Evolutionary conservation across 2,113 vertebrate genomes (phyloP).

Genomic region (Craseonycteris thonglongyai): DNA sequence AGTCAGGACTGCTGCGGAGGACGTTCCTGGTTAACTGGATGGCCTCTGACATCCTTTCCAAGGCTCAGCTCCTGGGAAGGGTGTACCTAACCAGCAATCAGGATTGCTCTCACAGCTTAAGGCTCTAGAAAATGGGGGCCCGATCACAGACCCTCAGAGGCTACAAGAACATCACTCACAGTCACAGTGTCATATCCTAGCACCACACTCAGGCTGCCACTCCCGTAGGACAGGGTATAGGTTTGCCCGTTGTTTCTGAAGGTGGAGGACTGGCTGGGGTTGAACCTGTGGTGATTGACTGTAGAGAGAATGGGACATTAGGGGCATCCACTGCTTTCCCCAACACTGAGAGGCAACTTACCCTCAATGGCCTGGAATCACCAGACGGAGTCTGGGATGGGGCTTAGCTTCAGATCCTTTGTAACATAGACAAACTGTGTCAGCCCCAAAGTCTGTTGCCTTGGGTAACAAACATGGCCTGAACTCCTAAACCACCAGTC

Average conservation of each 20-base stretch:
- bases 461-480: not conserved
- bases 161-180: conserved; percentile 57
- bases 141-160: not conserved
- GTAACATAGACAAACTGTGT: not conserved
- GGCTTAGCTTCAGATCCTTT: not conserved
- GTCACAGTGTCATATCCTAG: conserved; percentile 75
- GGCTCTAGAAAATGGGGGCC: not conserved
- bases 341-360: not conserved
- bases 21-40: not conserved
- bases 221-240: conserved; percentile 71
- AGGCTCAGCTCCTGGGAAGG: not conserved
- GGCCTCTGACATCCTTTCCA: not conserved
- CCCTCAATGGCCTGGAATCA: not conserved
- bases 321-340: not conserved
- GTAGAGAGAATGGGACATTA: not conserved
- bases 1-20: not conserved
- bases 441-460: not conserved
- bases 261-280: conserved; percentile 66
- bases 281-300: conserved; percentile 74
- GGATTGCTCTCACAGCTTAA: not conserved
- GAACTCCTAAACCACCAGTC: not conserved
- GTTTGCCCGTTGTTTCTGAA: conserved; percentile 36
- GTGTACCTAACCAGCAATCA: not conserved
- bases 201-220: conserved; percentile 58
- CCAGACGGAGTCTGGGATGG: not conserved